Base-by-base conservation (phyloP, 2,888 invertebrate species). In the Eupithecia dodoneata region DNA sequence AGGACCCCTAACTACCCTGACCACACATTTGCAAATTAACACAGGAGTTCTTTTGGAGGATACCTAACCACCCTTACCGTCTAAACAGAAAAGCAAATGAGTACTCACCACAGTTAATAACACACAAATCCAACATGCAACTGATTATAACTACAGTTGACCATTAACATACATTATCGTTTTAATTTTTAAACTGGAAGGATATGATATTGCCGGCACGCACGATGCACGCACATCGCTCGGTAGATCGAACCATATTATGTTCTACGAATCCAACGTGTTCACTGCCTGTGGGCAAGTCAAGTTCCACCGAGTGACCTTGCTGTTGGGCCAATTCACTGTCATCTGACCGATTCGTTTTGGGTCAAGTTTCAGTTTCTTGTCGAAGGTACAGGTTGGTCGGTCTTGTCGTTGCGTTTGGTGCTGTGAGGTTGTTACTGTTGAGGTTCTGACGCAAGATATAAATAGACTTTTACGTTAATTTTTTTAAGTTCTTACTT, bases 311-410 rank as follows among this genome's bases (percentile, higher is more conserved):
- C 67, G 73, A 66, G 65, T 65, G 79, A 72, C 79, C 77, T 80
- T 76, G 80, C 18, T 59, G 76, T 55, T 78, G 76, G 71, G 78
- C 76, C 77, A 78, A 78, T 80, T 77, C 77, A 71, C 71, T 77
- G 72, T 72, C 76, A 77, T 76, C 67, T 76, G 77, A 77, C 74
- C 77, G 73, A 76, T 76, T 77, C 69, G 67, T 76, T 74, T 74
- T 77, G 76, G 76, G 76, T 79, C 79, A 79, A 77, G 77, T 79
- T 74, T 79, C 71, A 76, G 73, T 76, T 67, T 76, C 69, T 76
- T 63, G 72, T 74, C 74, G 76, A 72, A 72, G 77, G 65, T 55
- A 66, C 74, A 72, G 71, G 66, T 70, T 70, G 70, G 18, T 66
- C 7, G 66, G 66, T 30, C 45, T 30, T 70, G 45, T 49, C 4